These are phyloP conservation scores for Zophobas morio DNA, from an alignment of 1,140 invertebrate species.

Conservation along the genomic window DNA sequence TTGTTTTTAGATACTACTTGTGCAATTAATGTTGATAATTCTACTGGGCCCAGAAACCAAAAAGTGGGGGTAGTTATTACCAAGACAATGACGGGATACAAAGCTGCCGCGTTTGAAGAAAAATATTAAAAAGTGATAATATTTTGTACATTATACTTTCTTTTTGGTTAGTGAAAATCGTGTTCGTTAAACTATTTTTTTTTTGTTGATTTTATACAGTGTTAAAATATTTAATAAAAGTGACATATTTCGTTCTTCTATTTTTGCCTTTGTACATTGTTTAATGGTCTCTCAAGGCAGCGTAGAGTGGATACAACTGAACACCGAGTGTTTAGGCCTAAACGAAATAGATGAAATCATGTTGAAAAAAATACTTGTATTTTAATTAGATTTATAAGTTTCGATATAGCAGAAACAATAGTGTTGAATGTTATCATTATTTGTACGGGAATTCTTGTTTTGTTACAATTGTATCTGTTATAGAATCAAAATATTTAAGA, in stretches of 20 bases:
- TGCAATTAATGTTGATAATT: not conserved
- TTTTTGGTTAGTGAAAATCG: not conserved
- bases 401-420: not conserved
- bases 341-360: too few species aligned
- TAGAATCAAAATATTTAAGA: not conserved
- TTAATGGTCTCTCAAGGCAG: too few species aligned
- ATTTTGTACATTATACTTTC: not conserved
- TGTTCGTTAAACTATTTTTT: too few species aligned
- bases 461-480: slow-evolving; percentile 10
- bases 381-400: too few species aligned
- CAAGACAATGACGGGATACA: not conserved
- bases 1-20: not conserved
- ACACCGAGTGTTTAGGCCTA: too few species aligned
- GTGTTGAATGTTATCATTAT: slow-evolving; percentile 1
- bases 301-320: too few species aligned
- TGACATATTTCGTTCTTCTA: too few species aligned
- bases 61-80: not conserved
- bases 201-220: too few species aligned
- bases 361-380: too few species aligned
- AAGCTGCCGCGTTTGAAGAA: not conserved
- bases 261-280: too few species aligned
- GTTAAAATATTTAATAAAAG: too few species aligned
- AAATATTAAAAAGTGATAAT: not conserved
- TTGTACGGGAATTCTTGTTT: not conserved
- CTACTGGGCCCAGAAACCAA: not conserved